These are phyloP conservation scores for Lordiphosa collinella DNA, from an alignment of 1,140 invertebrate genomes.

Conservation along the genomic window DNA sequence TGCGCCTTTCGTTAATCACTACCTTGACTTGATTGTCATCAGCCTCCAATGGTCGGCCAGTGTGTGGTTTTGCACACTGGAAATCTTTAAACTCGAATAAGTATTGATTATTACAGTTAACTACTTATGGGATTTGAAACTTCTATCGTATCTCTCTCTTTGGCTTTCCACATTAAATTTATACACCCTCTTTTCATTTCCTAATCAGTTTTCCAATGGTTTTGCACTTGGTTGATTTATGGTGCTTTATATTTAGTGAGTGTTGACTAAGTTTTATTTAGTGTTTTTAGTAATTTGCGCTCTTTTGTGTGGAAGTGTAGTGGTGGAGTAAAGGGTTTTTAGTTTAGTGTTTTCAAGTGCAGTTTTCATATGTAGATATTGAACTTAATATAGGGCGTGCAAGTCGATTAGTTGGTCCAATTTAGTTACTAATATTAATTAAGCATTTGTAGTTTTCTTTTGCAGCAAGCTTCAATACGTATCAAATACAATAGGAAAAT, in stretches of 20 bases:
- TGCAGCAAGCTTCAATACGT: conserved; percentile 28
- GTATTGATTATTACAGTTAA: too few species aligned
- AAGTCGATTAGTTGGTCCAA: conserved; percentile 25
- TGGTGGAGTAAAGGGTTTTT: neutral
- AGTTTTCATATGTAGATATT: conserved; percentile 3
- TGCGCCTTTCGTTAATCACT: too few species aligned
- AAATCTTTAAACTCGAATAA: too few species aligned
- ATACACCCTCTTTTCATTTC: too few species aligned
- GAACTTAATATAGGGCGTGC: conserved; percentile 19
- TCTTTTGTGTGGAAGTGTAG: conserved; percentile 4
- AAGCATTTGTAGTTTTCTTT: conserved; percentile 27
- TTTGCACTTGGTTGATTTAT: neutral
- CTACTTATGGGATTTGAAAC: too few species aligned
- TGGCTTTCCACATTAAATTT: too few species aligned
- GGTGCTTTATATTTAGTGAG: conserved; percentile 17
- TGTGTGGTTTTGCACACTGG: too few species aligned
- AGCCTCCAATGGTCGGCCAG: too few species aligned
- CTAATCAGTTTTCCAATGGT: too few species aligned
- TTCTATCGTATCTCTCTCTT: too few species aligned
- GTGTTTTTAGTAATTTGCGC: conserved; percentile 26
- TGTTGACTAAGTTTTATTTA: conserved; percentile 8
- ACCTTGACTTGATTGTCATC: too few species aligned
- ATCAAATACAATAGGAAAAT: conserved; percentile 25
- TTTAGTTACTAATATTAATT: conserved; percentile 7
- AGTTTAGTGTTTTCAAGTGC: conserved; percentile 9